Conservation (phyloP, 2,888 invertebrate genomes). For the Zootermopsis nevadensis region DNA sequence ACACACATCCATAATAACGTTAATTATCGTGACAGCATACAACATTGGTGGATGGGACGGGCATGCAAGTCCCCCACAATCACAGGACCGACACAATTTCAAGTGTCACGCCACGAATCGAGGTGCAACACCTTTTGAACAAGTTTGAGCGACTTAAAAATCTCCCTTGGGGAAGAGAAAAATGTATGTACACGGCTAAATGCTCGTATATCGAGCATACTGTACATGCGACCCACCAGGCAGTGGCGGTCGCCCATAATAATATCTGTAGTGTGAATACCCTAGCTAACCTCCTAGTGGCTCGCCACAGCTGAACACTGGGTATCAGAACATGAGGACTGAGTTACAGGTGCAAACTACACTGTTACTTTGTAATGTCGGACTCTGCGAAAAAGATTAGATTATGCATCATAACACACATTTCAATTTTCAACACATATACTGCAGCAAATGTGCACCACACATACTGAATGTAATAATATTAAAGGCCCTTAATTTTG, state of each 20-base stretch:
- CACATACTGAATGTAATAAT: too few species aligned
- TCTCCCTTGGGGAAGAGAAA: slow-evolving; percentile 45
- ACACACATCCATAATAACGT: slow-evolving; percentile 43
- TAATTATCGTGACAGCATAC: slow-evolving; percentile 46
- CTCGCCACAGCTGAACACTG: slow-evolving; percentile 50
- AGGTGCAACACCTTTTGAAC: slow-evolving; percentile 51
- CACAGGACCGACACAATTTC: slow-evolving; percentile 49
- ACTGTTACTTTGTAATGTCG: slow-evolving; percentile 32
- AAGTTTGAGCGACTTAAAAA: slow-evolving; percentile 53
- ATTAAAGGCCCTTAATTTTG: too few species aligned
- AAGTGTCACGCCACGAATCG: slow-evolving; percentile 48
- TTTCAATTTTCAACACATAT: too few species aligned
- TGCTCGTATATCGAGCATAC: slow-evolving; percentile 47
- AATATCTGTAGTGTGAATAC: slow-evolving; percentile 51
- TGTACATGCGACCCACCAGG: slow-evolving; percentile 45
- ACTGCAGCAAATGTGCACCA: too few species aligned
- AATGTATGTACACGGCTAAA: slow-evolving; percentile 51
- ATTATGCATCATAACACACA: background rate
- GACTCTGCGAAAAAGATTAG: slow-evolving; percentile 17
- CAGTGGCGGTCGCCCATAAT: slow-evolving; percentile 30
- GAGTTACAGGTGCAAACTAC: slow-evolving; percentile 43
- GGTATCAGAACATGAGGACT: slow-evolving; percentile 49
- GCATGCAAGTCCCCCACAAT: slow-evolving; percentile 52
- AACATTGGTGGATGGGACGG: slow-evolving; percentile 50
- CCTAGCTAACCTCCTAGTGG: slow-evolving; percentile 49